Base-by-base conservation (phyloP, 2,888 invertebrate species). In the Loripinus fragilis region DNA sequence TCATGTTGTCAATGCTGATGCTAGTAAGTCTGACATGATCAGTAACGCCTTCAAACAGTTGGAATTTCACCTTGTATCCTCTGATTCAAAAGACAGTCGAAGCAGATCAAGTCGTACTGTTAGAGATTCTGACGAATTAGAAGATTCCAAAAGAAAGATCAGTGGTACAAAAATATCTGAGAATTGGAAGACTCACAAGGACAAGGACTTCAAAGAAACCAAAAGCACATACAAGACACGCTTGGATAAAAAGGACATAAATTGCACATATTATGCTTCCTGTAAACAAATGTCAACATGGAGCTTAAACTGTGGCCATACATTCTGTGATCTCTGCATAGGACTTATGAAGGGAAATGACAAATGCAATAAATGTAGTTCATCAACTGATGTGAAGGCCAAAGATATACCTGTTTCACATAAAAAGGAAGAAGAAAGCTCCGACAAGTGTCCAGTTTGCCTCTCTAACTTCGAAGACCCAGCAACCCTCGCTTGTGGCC, bases 381-480 rank as follows among this genome's bases (percentile, higher is more conserved):
- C 20, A 45, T 5, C 45, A 12, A 3, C 3, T 12, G 45, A 8
- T 45, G 45, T 5, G 3, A 28, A 10, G 3, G 50, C 5, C 5
- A n/a, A 50, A 50, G n/a, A 28, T 20, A 20, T 20, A 2, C 17
- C 3, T 10, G 15, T 33, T 17, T 30, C 2, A 60, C 8, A 10
- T 5, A 52, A 52, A 20, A 23, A 23, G 2, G 25, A 52, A 25
- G 52, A 52, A 8, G 52, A 52, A 25, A 2, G 2, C 7, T 8
- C n/a, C 12, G 70, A 78, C 12, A 69, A 71, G 0, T 91, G 91
- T 79, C 72, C 85, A 0, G 88, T 91, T 42, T 92, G 91, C 76
- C 60, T 89, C 76, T 85, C 85, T 35, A 66, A 41, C 8, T 73
- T 86, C 8, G 71, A 15, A 0, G 73, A 84, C 30, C 75, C 77